These are phyloP conservation scores for Periophthalmus magnuspinnatus DNA, from an alignment of 2,797 vertebrate species.

Conservation along the genomic window DNA sequence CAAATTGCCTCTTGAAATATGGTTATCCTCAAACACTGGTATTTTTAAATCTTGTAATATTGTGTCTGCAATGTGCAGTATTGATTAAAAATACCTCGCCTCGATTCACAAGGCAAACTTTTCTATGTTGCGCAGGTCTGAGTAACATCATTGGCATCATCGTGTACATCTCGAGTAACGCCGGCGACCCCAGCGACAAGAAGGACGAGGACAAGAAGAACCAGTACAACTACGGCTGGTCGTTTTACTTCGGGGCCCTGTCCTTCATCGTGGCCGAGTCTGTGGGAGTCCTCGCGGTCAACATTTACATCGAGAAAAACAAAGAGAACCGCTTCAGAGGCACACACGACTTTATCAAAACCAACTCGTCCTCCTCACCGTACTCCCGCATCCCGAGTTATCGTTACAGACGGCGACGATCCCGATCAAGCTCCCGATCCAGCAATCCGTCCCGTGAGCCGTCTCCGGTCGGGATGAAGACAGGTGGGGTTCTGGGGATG, in stretches of 20 bases:
- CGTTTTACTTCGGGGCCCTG: conserved; percentile 95
- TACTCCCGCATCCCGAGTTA: conserved; percentile 94
- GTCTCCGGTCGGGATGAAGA: conserved; percentile 87
- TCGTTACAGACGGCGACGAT: conserved; percentile 85
- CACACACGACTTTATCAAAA: conserved; percentile 85
- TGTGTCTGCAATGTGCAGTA: too few species aligned
- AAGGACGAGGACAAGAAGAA: conserved; percentile 94
- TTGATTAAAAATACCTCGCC: too few species aligned
- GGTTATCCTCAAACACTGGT: too few species aligned
- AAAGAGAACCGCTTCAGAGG: conserved; percentile 88
- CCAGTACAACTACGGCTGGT: conserved; percentile 96
- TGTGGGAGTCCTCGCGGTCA: conserved; percentile 92
- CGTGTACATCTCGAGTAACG: conserved; percentile 97
- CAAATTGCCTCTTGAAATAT: too few species aligned
- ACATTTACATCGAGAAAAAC: conserved; percentile 97
- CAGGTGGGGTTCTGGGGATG: conserved; percentile 66
- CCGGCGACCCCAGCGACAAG: conserved; percentile 93
- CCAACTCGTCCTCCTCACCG: conserved; percentile 83
- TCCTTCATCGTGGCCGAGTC: conserved; percentile 96
- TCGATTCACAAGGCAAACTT: too few species aligned
- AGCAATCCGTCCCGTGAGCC: conserved; percentile 88
- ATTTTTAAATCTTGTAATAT: too few species aligned
- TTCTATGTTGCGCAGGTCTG: conserved; percentile 75
- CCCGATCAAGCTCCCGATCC: conserved; percentile 89
- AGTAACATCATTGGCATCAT: conserved; percentile 99